A percentile compares a stretch with the other conserved stretches of the same genome.
These are phyloP conservation scores for Labia minor DNA, from an alignment of 2,888 invertebrate species.

Conservation along the genomic window DNA sequence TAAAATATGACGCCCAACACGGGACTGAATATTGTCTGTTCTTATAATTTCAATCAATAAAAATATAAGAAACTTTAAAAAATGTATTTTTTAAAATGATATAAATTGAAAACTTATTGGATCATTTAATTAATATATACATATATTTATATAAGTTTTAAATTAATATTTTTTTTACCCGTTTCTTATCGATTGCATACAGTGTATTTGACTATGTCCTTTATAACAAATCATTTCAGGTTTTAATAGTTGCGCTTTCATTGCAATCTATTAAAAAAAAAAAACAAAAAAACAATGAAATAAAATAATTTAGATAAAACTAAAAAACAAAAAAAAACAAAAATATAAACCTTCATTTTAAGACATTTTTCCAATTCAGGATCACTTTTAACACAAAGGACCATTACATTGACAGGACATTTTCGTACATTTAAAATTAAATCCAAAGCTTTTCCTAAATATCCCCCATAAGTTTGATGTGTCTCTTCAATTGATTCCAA, in stretches of 20 bases:
- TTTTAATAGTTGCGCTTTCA: slow-evolving; percentile 74
- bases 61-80: too few species aligned
- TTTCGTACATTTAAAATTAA: slow-evolving; percentile 62
- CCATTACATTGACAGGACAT: slow-evolving; percentile 77
- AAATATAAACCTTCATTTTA: slow-evolving; percentile 65
- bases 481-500: slow-evolving; percentile 56
- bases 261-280: slow-evolving; percentile 53
- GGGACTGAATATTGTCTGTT: background rate
- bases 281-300: background rate
- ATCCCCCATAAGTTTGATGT: slow-evolving; percentile 64
- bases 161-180: slow-evolving; percentile 33
- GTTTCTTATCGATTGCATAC: slow-evolving; percentile 58
- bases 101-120: too few species aligned
- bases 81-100: too few species aligned
- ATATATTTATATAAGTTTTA: too few species aligned
- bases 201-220: slow-evolving; percentile 72
- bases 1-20: too few species aligned
- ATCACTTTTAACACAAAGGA: slow-evolving; percentile 82
- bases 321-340: slow-evolving; percentile 4
- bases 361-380: slow-evolving; percentile 83
- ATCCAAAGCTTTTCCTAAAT: slow-evolving; percentile 55
- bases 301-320: background rate
- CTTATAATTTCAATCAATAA: too few species aligned
- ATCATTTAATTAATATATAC: too few species aligned
- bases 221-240: slow-evolving; percentile 73